These are phyloP conservation scores for Heliconius eleuchia DNA, from an alignment of 1,140 invertebrate species.

Conservation along the genomic window DNA sequence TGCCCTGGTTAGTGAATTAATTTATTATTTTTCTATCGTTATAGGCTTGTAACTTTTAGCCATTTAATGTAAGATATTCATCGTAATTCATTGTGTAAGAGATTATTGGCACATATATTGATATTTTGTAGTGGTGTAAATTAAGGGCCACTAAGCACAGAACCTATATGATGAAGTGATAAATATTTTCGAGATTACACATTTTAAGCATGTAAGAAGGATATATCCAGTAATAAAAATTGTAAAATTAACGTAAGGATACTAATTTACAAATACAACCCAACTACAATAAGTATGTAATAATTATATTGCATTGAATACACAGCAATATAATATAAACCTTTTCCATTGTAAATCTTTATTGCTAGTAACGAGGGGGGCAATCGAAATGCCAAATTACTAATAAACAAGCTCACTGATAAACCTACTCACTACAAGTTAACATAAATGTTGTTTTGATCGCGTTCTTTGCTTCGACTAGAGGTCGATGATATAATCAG, in stretches of 20 bases:
- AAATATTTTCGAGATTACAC: neutral
- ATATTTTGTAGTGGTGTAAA: neutral
- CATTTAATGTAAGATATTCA: neutral
- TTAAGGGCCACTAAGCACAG: neutral
- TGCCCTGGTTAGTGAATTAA: neutral
- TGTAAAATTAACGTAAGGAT: neutral
- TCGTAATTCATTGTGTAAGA: neutral
- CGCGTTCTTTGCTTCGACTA: slow-evolving; percentile 6
- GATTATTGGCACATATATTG: slow-evolving; percentile 23
- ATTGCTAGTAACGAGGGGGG: slow-evolving; percentile 15
- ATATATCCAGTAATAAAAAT: neutral
- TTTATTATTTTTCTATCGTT: neutral
- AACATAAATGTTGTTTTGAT: neutral
- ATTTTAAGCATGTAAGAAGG: neutral
- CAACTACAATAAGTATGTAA: neutral
- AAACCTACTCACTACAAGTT: slow-evolving; percentile 29
- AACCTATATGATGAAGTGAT: neutral
- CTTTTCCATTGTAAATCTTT: slow-evolving; percentile 1
- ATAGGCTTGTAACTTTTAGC: neutral
- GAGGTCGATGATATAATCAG: slow-evolving; percentile 15
- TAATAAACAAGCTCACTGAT: slow-evolving; percentile 36
- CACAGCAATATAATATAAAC: slow-evolving; percentile 11
- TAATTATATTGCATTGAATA: slow-evolving; percentile 7
- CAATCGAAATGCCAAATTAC: slow-evolving; percentile 38
- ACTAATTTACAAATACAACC: slow-evolving; percentile 9